Evolutionary conservation across 2,888 invertebrate genomes (phyloP), one percentile per base, ranked within the genome.

Genomic region (Drosophila greeni): DNA sequence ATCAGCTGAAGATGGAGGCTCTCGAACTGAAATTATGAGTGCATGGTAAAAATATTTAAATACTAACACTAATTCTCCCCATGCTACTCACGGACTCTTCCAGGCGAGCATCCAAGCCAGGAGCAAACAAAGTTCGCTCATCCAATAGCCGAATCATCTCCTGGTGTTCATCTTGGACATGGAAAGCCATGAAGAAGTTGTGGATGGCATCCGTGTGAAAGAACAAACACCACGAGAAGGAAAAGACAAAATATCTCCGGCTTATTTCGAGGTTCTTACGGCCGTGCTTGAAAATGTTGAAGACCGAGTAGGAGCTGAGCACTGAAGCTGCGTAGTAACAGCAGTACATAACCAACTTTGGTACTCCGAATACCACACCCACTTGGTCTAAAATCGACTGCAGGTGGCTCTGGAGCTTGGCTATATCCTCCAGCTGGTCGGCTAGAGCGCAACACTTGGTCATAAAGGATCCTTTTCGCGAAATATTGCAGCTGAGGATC

Each of bases 1-100:
- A 20, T 18, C 2, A 78, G 9, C n/a, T 78, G 81, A 37, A 83
- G 31, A 8, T 68, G 64, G 39, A 78, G 11, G 11, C 23, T 62
- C 16, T 62, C 60, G 16, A 61, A 34, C 61, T 60, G 16, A 3
- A 29, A 43, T 12, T 18, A 36, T 4, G 4, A 36, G 34, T 1
- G 34, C 24, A 24, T 24, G 26, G 7, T 26, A 9, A 3, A 26
- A 7, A 2, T 8, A 2, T n/a, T 40, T 5, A 9, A 23, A 8
- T n/a, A 9, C 0, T 9, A 5, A 5, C 5, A 2, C 1, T 3
- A 26, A 24, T 5, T 5, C 2, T n/a, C 8, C n/a, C 3, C 7
- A 31, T 5, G 14, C 14, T 18, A 33, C 76, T 76, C 23, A 77
- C 83, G 7, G 78, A 33, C 1, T 16, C n/a, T 5, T 65, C 47